phyloP scores from a whole-genome alignment of 2,797 vertebrate species.

The Novumbra hubbsi region DNA sequence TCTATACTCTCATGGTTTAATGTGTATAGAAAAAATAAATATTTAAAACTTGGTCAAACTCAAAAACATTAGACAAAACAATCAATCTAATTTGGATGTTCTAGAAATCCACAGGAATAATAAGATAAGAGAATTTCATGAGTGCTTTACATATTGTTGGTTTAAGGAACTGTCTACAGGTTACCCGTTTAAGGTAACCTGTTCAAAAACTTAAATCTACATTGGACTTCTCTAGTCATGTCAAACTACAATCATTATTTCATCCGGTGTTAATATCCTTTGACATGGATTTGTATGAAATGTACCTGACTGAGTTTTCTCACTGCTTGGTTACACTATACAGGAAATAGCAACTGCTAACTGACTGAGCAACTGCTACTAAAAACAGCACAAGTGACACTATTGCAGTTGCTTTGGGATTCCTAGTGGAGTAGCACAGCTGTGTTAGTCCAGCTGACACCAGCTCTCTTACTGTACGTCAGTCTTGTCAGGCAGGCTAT shows the following conservation, averaged over 20 bases:
- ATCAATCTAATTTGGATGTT: too few relatives aligned
- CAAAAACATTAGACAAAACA: too few relatives aligned
- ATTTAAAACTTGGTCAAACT: too few relatives aligned
- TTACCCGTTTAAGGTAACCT: too few relatives aligned
- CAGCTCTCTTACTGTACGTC: neutral
- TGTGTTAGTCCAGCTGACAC: neutral
- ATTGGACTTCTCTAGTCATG: neutral
- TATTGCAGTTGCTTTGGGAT: conserved; percentile 18
- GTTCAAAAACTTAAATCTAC: too few relatives aligned
- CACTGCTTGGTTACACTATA: neutral
- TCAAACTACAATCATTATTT: neutral
- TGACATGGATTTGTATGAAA: neutral
- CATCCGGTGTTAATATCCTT: neutral
- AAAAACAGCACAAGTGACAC: conserved; percentile 35
- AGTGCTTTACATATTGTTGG: too few relatives aligned
- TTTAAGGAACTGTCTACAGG: too few relatives aligned
- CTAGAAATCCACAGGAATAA: too few relatives aligned
- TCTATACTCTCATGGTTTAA: too few relatives aligned
- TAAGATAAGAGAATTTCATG: too few relatives aligned
- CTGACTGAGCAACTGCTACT: conserved; percentile 25
- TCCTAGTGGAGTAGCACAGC: neutral
- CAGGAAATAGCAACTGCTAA: neutral
- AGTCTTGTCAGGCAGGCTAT: neutral
- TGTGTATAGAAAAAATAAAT: too few relatives aligned
- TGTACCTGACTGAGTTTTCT: neutral